Evolutionary conservation across 2,113 vertebrate species (phyloP).

Genomic region (Sisor rabdophorus): DNA sequence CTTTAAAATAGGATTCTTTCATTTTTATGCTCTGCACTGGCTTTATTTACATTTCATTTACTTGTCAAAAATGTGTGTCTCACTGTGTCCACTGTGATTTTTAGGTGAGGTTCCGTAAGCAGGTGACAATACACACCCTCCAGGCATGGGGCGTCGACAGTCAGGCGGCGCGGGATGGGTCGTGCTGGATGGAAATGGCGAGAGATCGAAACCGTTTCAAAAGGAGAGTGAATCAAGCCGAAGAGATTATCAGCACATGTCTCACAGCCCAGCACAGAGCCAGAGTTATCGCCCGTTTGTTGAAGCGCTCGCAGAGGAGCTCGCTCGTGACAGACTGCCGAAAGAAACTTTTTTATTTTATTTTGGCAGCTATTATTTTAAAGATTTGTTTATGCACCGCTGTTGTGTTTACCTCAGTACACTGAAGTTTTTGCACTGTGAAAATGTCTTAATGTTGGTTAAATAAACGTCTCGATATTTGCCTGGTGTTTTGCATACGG

Average conservation of each 20-base stretch:
- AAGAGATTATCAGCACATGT: constrained; percentile 27
- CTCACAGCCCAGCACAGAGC: constrained; percentile 49
- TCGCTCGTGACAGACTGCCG: background rate
- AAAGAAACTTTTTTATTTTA: too few relatives aligned
- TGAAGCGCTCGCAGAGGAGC: background rate
- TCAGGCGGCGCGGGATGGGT: constrained; percentile 42
- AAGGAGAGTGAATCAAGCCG: constrained; percentile 39
- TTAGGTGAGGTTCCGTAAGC: constrained; percentile 51
- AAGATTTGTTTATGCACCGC: background rate
- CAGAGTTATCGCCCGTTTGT: constrained; percentile 32
- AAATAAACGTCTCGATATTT: background rate
- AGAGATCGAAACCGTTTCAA: constrained; percentile 50
- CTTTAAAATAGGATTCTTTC: background rate
- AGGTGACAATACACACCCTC: constrained; percentile 37
- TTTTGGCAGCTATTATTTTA: background rate
- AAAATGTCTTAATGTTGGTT: background rate
- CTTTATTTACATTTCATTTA: background rate
- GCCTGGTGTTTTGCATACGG: background rate
- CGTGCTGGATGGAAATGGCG: constrained; percentile 52
- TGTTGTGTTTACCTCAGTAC: background rate
- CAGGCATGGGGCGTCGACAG: constrained; percentile 42
- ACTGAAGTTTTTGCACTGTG: background rate
- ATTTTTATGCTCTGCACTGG: background rate
- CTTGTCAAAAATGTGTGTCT: background rate
- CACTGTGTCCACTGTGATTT: background rate